Evolutionary conservation across 2,888 invertebrate genomes (phyloP), one percentile per base, ranked within the genome.

Genomic region (Aplocera efformata): DNA sequence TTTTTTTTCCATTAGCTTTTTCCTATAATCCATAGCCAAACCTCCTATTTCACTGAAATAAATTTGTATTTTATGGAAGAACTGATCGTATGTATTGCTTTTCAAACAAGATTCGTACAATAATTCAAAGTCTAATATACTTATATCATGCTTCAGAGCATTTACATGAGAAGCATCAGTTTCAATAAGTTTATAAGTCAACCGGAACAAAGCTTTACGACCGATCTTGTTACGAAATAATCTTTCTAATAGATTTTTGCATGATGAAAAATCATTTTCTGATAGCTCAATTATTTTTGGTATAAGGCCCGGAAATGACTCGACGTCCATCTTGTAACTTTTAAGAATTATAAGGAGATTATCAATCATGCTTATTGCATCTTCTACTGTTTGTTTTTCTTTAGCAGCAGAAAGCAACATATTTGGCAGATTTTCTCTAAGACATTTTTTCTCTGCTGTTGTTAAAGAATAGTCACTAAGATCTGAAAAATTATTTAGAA

Each of bases 11-110:
- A 35, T 48, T 20, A 31, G 20, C 38, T 41, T 26, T 8, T 32
- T 36, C 29, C 23, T 29, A 26, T 48, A 13, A 56, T 29, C 38
- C 35, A 2, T 51, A 1, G 67, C 64, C 2, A 82, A 46, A 7
- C 73, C 79, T 1, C 59, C 47, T 0, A 58, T 25, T 50, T 76
- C 80, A 7, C 52, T 53, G 44, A 80, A 83, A 45, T 77, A 83
- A 31, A 79, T 22, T 1, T 53, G 41, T 3, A 80, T 29, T 26
- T 67, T 68, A 1, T 56, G 57, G 0, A 75, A 37, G 46, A 78
- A 83, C 3, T 48, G 36, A 23, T 50, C 33, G 1, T 64, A 41
- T 11, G 56, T 44, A 10, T 24, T 20, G 1, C 36, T 25, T 1
- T 57, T 32, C 6, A 70, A 20, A 30, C 34, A 30, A 22, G 22